Evolutionary conservation across 2,797 vertebrate species (phyloP).

Genomic region (Argentina silus): DNA sequence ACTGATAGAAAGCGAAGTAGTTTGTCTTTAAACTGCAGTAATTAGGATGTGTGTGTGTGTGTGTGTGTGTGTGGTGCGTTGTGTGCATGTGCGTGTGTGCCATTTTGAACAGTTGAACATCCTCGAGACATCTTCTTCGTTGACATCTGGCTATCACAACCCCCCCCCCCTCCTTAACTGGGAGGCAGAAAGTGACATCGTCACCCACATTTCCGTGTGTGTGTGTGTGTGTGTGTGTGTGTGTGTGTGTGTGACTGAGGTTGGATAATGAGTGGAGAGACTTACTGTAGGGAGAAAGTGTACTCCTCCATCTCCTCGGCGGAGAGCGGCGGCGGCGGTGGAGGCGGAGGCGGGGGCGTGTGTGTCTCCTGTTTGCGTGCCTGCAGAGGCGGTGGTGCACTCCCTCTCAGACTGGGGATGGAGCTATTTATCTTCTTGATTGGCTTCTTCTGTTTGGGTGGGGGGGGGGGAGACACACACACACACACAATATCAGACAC

Average conservation of each 20-base stretch:
- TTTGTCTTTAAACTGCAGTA: background rate
- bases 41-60: background rate
- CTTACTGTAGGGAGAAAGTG: slow-evolving; percentile 80
- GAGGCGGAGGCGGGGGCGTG: slow-evolving; percentile 36
- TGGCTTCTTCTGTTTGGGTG: slow-evolving; percentile 78
- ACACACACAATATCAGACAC: too few species aligned
- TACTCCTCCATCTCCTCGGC: slow-evolving; percentile 78
- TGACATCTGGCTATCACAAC: slow-evolving; percentile 45
- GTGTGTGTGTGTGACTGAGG: slow-evolving; percentile 41
- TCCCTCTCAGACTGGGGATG: slow-evolving; percentile 67
- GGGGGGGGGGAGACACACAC: slow-evolving; percentile 36
- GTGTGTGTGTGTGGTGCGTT: too few species aligned
- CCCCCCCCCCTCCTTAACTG: slow-evolving; percentile 44
- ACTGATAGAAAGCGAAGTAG: background rate
- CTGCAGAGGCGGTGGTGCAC: slow-evolving; percentile 61
- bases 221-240: slow-evolving; percentile 13
- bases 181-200: slow-evolving; percentile 40
- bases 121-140: slow-evolving; percentile 34
- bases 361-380: slow-evolving; percentile 64
- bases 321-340: slow-evolving; percentile 58
- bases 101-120: background rate
- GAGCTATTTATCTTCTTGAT: slow-evolving; percentile 77
- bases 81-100: background rate
- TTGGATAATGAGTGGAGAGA: slow-evolving; percentile 61
- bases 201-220: slow-evolving; percentile 30